Percentiles rank a stretch among this genome's conserved stretches.
These are phyloP conservation scores for Neodiprion lecontei DNA, from an alignment of 1,140 invertebrate species.

Conservation along the genomic window DNA sequence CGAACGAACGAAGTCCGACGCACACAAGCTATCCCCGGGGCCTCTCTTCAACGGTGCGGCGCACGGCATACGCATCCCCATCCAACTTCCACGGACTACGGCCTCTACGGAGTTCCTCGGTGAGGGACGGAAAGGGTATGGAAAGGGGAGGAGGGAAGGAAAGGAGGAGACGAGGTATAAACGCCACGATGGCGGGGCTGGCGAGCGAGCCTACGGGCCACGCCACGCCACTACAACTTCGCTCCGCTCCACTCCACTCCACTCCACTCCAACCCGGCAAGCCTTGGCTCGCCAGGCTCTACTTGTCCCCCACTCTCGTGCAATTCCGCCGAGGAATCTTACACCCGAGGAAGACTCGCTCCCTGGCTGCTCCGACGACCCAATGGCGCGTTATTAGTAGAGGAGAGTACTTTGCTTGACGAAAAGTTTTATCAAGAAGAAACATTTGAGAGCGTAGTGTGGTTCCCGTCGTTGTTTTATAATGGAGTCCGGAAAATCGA, in stretches of 20 bases:
- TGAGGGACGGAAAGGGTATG: not conserved
- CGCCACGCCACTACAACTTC: slow-evolving; percentile 35
- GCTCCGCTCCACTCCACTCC: slow-evolving; percentile 20
- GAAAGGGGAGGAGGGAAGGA: slow-evolving; percentile 30
- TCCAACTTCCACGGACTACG: not conserved
- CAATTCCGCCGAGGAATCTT: slow-evolving; percentile 56
- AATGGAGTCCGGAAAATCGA: too few relatives aligned
- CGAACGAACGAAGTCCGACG: too few relatives aligned
- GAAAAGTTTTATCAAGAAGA: not conserved
- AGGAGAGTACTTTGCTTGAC: not conserved
- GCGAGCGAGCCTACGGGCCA: slow-evolving; percentile 53
- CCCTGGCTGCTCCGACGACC: slow-evolving; percentile 33
- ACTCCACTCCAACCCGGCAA: slow-evolving; percentile 7
- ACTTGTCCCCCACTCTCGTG: not conserved
- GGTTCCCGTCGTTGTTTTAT: too few relatives aligned
- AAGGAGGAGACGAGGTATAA: slow-evolving; percentile 36
- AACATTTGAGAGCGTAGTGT: too few relatives aligned
- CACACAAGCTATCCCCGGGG: not conserved
- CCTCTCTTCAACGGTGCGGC: not conserved
- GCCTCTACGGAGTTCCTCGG: not conserved
- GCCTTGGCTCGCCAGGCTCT: slow-evolving; percentile 6
- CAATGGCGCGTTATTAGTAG: too few relatives aligned
- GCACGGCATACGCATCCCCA: not conserved
- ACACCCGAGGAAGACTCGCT: slow-evolving; percentile 52
- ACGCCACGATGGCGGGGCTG: slow-evolving; percentile 55